phyloP scores from a whole-genome alignment of 2,888 invertebrate genomes.

The Nebria salina region DNA sequence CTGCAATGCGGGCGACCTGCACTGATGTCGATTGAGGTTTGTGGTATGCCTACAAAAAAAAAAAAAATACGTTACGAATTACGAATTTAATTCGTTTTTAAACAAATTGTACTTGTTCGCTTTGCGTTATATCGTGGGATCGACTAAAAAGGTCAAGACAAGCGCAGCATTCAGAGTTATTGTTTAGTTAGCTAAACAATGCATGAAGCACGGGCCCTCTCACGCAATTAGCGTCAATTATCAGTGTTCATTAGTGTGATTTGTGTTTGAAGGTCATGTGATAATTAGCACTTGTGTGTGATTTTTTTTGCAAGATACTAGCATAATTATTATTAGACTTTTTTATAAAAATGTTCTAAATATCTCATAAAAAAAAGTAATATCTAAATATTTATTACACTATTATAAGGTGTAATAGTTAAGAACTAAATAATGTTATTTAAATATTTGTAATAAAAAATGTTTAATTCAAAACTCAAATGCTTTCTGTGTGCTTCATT shows the following conservation, averaged over 20 bases:
- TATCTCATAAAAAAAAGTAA: too few relatives aligned
- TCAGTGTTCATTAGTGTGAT: conserved; percentile 21
- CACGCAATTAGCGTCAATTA: conserved; percentile 41
- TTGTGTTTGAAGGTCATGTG: conserved; percentile 22
- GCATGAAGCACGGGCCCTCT: conserved; percentile 25
- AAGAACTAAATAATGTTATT: too few relatives aligned
- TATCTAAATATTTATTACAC: too few relatives aligned
- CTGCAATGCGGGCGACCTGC: conserved; percentile 87
- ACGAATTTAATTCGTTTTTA: not conserved
- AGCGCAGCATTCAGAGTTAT: not conserved
- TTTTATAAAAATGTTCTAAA: too few relatives aligned
- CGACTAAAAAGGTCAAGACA: conserved; percentile 27
- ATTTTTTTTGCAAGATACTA: too few relatives aligned
- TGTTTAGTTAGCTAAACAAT: conserved; percentile 3
- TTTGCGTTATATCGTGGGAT: conserved; percentile 39
- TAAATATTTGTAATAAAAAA: too few relatives aligned
- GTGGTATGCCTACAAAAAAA: conserved; percentile 76
- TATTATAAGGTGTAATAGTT: too few relatives aligned
- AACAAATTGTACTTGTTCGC: not conserved
- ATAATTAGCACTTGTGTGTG: not conserved
- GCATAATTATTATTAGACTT: too few relatives aligned
- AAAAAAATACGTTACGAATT: not conserved
- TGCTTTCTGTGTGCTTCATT: too few relatives aligned
- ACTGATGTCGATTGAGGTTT: conserved; percentile 79
- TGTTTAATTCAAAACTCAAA: too few relatives aligned